Base-by-base conservation (phyloP, 2,888 invertebrate species). In the Myopa tessellatipennis region DNA sequence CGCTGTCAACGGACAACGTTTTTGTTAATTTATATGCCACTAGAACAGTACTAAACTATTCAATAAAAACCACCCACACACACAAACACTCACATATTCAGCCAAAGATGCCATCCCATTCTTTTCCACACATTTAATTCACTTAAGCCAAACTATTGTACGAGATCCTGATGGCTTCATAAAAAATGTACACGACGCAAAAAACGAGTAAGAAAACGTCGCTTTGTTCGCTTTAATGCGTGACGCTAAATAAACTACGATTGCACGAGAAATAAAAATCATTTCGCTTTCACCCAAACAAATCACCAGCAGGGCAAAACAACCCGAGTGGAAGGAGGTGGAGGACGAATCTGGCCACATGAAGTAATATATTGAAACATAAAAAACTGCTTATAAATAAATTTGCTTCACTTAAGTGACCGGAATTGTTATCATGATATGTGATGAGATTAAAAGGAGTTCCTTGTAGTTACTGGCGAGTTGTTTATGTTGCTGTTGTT, bases 361-460 rank as follows among this genome's bases (percentile, higher is more conserved):
- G 14, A 63, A 34, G 50, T 26, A 34, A 63, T 8, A 36, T 74
- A 76, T 55, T 58, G 75, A 75, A 78, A 77, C 55, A 81, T 82
- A 83, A 83, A 85, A 83, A 84, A 85, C 82, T 84, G 85, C 85
- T 87, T 86, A 86, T 85, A 88, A 87, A 88, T 88, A 87, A 87
- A 88, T 88, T 88, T 88, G 87, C 86, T 85, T 86, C 87, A 88
- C 87, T 87, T 88, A 85, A 87, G 88, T 87, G 87, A 87, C 87
- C 88, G 86, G 85, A 88, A 87, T 88, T 87, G 87, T 87, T 88
- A 87, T 87, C 86, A 82, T 87, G 87, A 87, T 87, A 85, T 87
- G 85, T 85, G 87, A 83, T 84, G 84, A 85, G 88, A 87, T 87
- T 87, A 87, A 87, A 86, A 87, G 88, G 85, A 87, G 86, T 87